Evolutionary conservation across 2,113 vertebrate species (phyloP).

Genomic region (Globicephala melas): DNA sequence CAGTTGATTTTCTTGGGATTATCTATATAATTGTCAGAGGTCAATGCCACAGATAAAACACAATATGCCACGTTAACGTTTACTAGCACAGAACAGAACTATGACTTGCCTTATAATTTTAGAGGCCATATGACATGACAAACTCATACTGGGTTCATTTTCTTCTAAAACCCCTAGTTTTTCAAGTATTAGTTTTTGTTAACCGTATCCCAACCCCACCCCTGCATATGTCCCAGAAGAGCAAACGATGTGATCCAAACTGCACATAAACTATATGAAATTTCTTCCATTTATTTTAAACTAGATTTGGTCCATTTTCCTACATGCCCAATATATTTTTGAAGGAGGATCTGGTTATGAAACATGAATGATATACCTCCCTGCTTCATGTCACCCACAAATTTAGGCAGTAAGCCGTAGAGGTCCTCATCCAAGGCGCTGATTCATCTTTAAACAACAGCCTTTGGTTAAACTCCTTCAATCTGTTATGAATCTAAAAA

Average conservation of each 20-base stretch:
- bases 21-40: not conserved
- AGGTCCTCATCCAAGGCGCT: not conserved
- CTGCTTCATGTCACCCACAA: not conserved
- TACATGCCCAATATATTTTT: not conserved
- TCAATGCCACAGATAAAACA: not conserved
- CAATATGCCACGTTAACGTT: not conserved
- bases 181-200: not conserved
- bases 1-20: not conserved
- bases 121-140: not conserved
- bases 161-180: not conserved
- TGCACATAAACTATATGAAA: not conserved
- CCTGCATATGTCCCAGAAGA: not conserved
- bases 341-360: not conserved
- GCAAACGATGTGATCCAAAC: not conserved
- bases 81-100: not conserved
- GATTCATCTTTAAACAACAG: not conserved
- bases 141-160: not conserved
- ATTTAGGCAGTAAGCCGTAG: not conserved
- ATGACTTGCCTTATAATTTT: not conserved
- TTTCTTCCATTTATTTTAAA: not conserved
- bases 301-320: not conserved
- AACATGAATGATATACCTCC: not conserved
- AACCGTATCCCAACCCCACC: not conserved
- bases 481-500: not conserved
- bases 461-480: not conserved